These are phyloP conservation scores for Progne subis DNA, from an alignment of 2,113 vertebrate species.

Conservation along the genomic window DNA sequence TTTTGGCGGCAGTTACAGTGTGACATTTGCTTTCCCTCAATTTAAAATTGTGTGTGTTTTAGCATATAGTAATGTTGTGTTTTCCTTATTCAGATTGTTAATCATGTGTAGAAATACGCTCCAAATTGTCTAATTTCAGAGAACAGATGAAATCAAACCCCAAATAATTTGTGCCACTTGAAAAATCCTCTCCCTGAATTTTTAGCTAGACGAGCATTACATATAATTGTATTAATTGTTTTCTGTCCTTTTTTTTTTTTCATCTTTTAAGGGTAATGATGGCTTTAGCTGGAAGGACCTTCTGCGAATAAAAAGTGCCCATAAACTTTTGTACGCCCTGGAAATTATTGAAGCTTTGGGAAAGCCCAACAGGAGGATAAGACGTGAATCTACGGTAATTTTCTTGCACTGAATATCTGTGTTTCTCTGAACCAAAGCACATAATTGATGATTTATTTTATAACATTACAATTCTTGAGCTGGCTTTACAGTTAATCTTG, in stretches of 20 bases:
- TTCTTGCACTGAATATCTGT: neutral
- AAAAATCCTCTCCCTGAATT: neutral
- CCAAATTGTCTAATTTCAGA: neutral
- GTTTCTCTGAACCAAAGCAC: neutral
- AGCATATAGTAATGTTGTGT: neutral
- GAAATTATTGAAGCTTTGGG: conserved; percentile 98
- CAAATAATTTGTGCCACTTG: neutral
- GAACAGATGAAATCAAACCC: neutral
- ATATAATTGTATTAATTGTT: neutral
- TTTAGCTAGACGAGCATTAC: neutral
- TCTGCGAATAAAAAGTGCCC: conserved; percentile 93
- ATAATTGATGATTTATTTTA: neutral
- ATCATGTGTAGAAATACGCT: neutral
- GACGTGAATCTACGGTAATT: conserved; percentile 92
- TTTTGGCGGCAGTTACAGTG: neutral
- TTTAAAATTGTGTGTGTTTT: neutral
- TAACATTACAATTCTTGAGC: neutral
- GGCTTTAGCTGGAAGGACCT: conserved; percentile 96
- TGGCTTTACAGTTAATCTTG: neutral
- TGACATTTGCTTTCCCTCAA: neutral
- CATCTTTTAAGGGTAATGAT: conserved; percentile 81
- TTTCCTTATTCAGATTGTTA: neutral
- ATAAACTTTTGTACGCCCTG: conserved; percentile 95
- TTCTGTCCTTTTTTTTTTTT: neutral
- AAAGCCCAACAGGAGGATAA: conserved; percentile 95